These are phyloP conservation scores for Apostichopus japonicus DNA, from an alignment of 35 echinoderm and acorn worm genomes.

Conservation along the genomic window DNA sequence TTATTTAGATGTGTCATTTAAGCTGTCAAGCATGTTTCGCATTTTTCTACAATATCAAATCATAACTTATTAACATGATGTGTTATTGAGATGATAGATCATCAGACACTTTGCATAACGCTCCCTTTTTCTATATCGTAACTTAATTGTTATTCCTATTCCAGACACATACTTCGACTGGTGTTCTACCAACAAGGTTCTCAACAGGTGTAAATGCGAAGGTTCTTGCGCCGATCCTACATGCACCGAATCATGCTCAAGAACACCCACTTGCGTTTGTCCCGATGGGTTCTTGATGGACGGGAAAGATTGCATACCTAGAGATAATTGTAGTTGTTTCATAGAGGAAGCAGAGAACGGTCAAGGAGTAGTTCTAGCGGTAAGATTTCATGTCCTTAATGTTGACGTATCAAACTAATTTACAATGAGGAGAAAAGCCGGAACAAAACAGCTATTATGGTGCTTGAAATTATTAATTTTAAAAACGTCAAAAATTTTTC, in stretches of 20 bases:
- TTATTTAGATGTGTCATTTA: too few relatives aligned
- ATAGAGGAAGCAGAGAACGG: background rate
- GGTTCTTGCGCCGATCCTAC: background rate
- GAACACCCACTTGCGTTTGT: background rate
- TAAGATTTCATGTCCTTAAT: background rate
- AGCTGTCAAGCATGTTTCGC: too few relatives aligned
- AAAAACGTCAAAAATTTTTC: too few relatives aligned
- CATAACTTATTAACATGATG: too few relatives aligned
- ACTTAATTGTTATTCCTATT: background rate
- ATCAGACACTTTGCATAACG: too few relatives aligned
- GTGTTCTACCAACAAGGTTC: background rate
- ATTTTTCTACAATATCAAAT: too few relatives aligned
- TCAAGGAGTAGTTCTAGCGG: background rate
- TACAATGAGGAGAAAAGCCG: too few relatives aligned
- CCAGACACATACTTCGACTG: background rate
- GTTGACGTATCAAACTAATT: too few relatives aligned
- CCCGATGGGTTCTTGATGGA: conserved; percentile 9
- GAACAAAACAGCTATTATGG: too few relatives aligned
- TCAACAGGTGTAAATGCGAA: background rate
- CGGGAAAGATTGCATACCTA: background rate
- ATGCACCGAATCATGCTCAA: background rate
- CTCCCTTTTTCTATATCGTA: too few relatives aligned
- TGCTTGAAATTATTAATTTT: too few relatives aligned
- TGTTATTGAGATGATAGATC: too few relatives aligned
- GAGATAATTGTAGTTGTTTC: background rate